These are phyloP conservation scores for Syritta pipiens DNA, from an alignment of 2,888 invertebrate species.

Conservation along the genomic window DNA sequence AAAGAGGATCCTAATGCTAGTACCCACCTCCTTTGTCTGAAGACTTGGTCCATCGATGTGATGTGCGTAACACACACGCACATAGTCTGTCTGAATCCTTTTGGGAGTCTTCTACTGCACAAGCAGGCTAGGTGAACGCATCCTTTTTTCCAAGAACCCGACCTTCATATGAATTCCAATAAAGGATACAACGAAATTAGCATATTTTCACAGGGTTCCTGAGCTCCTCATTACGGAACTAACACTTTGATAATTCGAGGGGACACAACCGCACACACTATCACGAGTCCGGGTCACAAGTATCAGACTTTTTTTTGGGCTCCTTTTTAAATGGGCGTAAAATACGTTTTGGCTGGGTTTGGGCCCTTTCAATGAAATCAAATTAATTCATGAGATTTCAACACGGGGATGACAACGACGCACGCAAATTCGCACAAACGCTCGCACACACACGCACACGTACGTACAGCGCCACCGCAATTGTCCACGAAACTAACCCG, in stretches of 20 bases:
- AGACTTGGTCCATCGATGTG: slow-evolving; percentile 23
- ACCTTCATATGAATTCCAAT: slow-evolving; percentile 39
- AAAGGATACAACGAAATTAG: slow-evolving; percentile 46
- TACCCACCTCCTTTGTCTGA: slow-evolving; percentile 32
- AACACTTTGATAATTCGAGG: slow-evolving; percentile 35
- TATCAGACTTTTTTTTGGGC: neutral
- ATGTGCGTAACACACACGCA: neutral
- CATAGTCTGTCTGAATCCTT: slow-evolving; percentile 40
- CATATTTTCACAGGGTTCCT: slow-evolving; percentile 45
- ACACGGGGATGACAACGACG: slow-evolving; percentile 32
- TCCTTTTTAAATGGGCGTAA: neutral
- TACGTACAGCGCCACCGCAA: slow-evolving; percentile 9
- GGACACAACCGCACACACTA: slow-evolving; percentile 10
- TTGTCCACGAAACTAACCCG: slow-evolving; percentile 49
- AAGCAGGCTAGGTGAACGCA: slow-evolving; percentile 49
- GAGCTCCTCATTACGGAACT: slow-evolving; percentile 16
- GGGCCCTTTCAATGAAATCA: slow-evolving; percentile 30
- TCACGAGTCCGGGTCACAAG: neutral
- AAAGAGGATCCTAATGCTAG: slow-evolving; percentile 2
- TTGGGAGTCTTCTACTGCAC: slow-evolving; percentile 35
- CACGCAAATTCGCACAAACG: slow-evolving; percentile 50
- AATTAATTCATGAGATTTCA: slow-evolving; percentile 60
- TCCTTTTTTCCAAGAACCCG: slow-evolving; percentile 24
- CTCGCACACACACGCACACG: slow-evolving; percentile 27
- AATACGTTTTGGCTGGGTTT: slow-evolving; percentile 23